Base-by-base conservation (phyloP, 2,797 vertebrate species). In the Notolabrus celidotus region DNA sequence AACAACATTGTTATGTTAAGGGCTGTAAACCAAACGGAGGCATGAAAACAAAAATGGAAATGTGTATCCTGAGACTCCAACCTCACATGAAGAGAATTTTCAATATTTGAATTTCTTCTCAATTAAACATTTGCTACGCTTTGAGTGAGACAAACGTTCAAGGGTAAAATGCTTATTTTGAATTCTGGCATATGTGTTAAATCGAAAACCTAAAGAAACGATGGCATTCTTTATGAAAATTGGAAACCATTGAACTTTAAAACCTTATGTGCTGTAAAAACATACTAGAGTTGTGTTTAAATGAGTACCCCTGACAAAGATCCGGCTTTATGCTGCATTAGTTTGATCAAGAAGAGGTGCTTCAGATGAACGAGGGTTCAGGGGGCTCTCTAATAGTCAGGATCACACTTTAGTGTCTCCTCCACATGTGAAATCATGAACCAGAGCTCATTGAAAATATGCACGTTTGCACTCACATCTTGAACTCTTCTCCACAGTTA, bases 401-500 rank as follows among this genome's bases (percentile, higher is more conserved):
- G 54, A 62, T 74, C 38, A 63, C 22, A 34, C 80, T 67, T 68
- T 27, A 49, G 39, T 52, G 22, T 79, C 54, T 34, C 60, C 17
- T 54, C 6, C 12, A 61, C 63, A 84, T 63, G 33, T 38, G 76
- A 71, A 54, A 51, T 31, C 46, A 45, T 67, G 53, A 74, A 71
- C 64, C 43, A 22, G 50, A 60, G 33, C 68, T 81, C 66, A 54
- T 74, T 77, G 38, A 61, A 70, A 87, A 77, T 62, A 73, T 39
- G 62, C 82, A 51, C 41, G 7, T 75, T 82, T 65, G 61, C 59
- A 71, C 74, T 83, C 64, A 47, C 60, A 55, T 55, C 10, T 16
- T 76, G 77, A 76, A 77, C 70, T 79, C 62, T 61, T 84, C 71
- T 76, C 63, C 43, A 17, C 63, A 46, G 61, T 75, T 86, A 75